phyloP scores from a whole-genome alignment of 2,888 invertebrate genomes.

The Neuroscelio doddi region DNA sequence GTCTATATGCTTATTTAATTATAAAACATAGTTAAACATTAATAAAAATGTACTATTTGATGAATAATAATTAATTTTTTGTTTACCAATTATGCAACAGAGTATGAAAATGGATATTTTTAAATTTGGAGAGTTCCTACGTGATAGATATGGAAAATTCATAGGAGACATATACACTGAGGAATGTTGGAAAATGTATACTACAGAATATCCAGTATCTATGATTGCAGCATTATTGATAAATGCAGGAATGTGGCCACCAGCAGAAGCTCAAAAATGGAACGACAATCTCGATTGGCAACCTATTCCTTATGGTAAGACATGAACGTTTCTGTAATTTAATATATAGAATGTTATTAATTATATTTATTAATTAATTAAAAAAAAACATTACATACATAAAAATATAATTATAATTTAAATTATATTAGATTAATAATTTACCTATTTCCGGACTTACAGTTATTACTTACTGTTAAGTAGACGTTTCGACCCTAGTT shows the following conservation, averaged over 20 bases:
- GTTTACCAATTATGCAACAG: conserved; percentile 11
- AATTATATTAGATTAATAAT: no score
- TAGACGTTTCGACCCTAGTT: no score
- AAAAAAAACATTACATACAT: not conserved
- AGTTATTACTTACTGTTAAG: no score
- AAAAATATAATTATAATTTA: not conserved
- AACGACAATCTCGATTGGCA: conserved; percentile 78
- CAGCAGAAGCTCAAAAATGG: conserved; percentile 75
- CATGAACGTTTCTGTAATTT: conserved; percentile 55
- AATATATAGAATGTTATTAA: conserved; percentile 3
- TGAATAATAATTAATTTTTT: not conserved
- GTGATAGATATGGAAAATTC: conserved; percentile 72
- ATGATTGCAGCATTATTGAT: conserved; percentile 82
- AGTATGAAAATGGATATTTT: conserved; percentile 15
- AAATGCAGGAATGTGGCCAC: conserved; percentile 81
- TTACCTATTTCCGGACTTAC: no score
- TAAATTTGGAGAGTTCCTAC: conserved; percentile 73
- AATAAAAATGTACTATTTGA: no score
- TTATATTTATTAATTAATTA: conserved; percentile 6
- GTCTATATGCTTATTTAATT: not conserved
- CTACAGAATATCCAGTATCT: conserved; percentile 82
- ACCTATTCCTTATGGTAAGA: conserved; percentile 75
- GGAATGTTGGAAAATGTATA: conserved; percentile 69
- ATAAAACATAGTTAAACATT: no score
- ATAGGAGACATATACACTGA: conserved; percentile 73